A percentile compares a stretch with the other conserved stretches of the same genome.
Evolutionary conservation across 1,140 invertebrate genomes (phyloP).

Genomic region (Sitobion miscanthi): DNA sequence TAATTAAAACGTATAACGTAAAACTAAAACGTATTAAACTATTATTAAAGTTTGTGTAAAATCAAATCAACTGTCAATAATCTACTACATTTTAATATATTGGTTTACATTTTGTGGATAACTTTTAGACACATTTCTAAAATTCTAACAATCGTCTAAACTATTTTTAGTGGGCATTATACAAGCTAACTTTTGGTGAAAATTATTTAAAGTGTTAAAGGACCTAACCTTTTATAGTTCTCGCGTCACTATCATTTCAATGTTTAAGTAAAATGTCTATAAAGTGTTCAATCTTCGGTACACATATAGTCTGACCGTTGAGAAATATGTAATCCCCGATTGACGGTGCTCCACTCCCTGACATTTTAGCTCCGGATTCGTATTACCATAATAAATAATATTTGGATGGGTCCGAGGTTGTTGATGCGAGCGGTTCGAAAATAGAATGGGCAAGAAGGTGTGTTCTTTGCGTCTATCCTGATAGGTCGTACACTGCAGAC

Average conservation of each 20-base stretch:
- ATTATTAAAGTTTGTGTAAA: not conserved
- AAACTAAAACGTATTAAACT: not conserved
- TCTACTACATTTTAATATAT: not conserved
- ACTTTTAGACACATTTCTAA: not conserved
- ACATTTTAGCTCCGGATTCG: not conserved
- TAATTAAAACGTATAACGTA: no score
- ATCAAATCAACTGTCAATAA: not conserved
- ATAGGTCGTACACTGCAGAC: constrained; percentile 34
- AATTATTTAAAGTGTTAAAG: not conserved
- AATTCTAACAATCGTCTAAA: not conserved
- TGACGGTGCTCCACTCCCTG: not conserved
- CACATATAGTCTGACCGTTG: not conserved
- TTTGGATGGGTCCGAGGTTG: constrained; percentile 39
- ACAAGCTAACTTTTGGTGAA: constrained; percentile 4
- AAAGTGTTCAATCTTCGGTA: constrained; percentile 22
- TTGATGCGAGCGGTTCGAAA: constrained; percentile 26
- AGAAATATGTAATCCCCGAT: constrained; percentile 45
- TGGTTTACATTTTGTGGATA: not conserved
- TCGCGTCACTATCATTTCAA: not conserved
- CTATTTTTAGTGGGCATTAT: not conserved
- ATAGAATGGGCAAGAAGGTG: not conserved
- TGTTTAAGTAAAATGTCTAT: not conserved
- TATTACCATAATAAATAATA: constrained; percentile 55
- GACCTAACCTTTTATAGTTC: not conserved
- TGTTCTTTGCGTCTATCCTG: constrained; percentile 17